Evolutionary conservation across 2,797 vertebrate species (phyloP), one percentile per base, ranked within the genome.

Genomic region (Spea hammondii): DNA sequence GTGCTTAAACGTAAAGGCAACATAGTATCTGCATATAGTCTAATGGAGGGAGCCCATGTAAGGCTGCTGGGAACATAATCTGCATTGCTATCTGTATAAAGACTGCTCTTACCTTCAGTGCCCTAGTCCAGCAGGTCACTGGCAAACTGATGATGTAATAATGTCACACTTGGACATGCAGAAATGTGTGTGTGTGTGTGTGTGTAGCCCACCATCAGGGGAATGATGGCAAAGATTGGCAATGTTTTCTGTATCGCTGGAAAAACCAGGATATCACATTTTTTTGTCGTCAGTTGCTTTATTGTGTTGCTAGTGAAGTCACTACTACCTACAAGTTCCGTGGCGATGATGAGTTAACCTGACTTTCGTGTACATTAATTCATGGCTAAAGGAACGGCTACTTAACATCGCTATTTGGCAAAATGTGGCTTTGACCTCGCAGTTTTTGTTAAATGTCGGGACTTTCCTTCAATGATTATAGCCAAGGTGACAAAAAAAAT

Each of bases 121-220:
- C 46, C 12, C 70, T 47, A 47, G 59, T 65, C 60, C 45, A 46
- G 14, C 76, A 77, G 76, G 76, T 77, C 65, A 47, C 60, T 48
- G 68, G 46, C 50, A 49, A 49, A 4, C 64, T 76, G 74, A 48
- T 32, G 32, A 60, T 65, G 50, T 55, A 14, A 53, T 17, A 32
- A 32, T 70, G 1, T 53, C 51, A 6, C 51, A 2, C 51, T 7
- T 53, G 10, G 6, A 53, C 51, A 53, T 53, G 51, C 6, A 53
- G 6, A 53, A 53, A 53, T 53, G 51, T 6, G 10, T 53, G 6
- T 53, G 6, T 53, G 50, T 53, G 50, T 55, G 2, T 8, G 0
- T 14, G 14, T 1, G 2, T 8, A 32, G 11, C 64, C 10, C 32
- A 44, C 2, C 32, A 45, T 45, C 53, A 66, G 50, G 50, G 2